These are phyloP conservation scores for Styela plicata DNA, from an alignment of 23 tunicate species.

Conservation along the genomic window DNA sequence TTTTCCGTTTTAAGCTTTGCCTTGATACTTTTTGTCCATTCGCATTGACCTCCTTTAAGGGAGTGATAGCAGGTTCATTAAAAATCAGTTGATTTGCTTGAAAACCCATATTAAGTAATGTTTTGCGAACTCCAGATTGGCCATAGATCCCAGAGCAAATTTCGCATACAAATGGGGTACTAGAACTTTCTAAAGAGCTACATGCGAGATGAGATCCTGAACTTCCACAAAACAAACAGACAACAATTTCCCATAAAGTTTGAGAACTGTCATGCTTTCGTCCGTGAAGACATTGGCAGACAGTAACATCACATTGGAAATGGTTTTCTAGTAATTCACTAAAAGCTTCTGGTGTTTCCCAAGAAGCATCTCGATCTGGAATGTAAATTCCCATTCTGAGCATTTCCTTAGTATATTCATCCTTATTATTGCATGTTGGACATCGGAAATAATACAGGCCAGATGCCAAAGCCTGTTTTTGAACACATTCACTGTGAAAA, in stretches of 20 bases:
- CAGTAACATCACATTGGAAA: conserved; percentile 43
- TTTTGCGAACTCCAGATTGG: background rate
- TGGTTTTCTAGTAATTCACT: conserved; percentile 56
- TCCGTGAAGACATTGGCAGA: conserved; percentile 68
- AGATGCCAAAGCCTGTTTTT: conserved; percentile 74
- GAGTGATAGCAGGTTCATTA: background rate
- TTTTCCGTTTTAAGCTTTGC: background rate
- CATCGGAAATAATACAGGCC: conserved; percentile 82
- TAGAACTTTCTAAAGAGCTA: background rate
- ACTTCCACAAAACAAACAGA: conserved; percentile 76
- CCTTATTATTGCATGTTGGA: conserved; percentile 76
- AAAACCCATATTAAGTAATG: conserved; percentile 7
- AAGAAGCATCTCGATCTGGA: conserved; percentile 87
- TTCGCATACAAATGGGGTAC: conserved; percentile 11
- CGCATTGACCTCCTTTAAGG: background rate
- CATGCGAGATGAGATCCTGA: conserved; percentile 76
- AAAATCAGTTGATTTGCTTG: background rate
- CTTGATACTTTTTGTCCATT: background rate
- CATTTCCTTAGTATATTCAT: conserved; percentile 46
- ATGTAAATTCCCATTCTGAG: conserved; percentile 74
- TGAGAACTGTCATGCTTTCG: conserved; percentile 42
- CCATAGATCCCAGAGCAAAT: conserved; percentile 2
- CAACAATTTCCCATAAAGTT: conserved; percentile 57
- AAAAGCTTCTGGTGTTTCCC: conserved; percentile 88
- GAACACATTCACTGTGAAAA: conserved; percentile 67